Evolutionary conservation across 2,888 invertebrate species (phyloP).

Genomic region (Leptarthrus brevirostris): DNA sequence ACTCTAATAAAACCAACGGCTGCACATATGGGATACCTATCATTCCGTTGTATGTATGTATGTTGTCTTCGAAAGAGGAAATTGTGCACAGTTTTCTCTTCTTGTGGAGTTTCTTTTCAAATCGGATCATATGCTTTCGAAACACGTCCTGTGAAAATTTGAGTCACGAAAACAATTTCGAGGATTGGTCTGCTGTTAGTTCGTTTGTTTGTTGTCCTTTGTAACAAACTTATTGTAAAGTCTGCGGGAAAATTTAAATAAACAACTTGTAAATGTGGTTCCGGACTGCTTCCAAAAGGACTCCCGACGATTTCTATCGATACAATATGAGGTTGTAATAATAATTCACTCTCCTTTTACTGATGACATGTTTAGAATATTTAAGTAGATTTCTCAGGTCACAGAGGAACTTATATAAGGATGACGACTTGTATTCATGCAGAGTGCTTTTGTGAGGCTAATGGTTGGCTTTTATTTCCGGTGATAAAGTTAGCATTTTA

Average conservation of each 20-base stretch:
- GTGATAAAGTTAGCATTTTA: too few relatives aligned
- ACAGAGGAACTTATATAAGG: background rate
- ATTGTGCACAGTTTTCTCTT: slow-evolving; percentile 51
- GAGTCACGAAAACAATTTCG: slow-evolving; percentile 68
- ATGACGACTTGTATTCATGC: background rate
- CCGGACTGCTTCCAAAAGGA: slow-evolving; percentile 1
- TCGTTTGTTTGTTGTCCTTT: slow-evolving; percentile 54
- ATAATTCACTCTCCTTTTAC: slow-evolving; percentile 44
- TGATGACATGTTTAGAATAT: slow-evolving; percentile 19
- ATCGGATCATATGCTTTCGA: slow-evolving; percentile 67
- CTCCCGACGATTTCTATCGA: slow-evolving; percentile 34
- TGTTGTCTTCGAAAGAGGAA: slow-evolving; percentile 35
- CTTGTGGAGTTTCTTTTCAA: slow-evolving; percentile 57
- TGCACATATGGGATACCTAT: slow-evolving; percentile 50
- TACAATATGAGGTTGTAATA: slow-evolving; percentile 41
- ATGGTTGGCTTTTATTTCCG: too few relatives aligned
- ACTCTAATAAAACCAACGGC: slow-evolving; percentile 44
- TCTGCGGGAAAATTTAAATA: slow-evolving; percentile 52
- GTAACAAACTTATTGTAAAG: slow-evolving; percentile 54
- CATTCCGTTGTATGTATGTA: slow-evolving; percentile 34
- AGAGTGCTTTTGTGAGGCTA: background rate
- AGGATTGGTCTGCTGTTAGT: slow-evolving; percentile 62
- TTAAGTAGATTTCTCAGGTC: slow-evolving; percentile 32
- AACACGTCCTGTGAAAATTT: slow-evolving; percentile 66
- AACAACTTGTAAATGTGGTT: slow-evolving; percentile 54